Percentiles rank a stretch among this genome's conserved stretches.
Conservation (phyloP, 1,140 invertebrate species). For the Procambarus clarkii region DNA sequence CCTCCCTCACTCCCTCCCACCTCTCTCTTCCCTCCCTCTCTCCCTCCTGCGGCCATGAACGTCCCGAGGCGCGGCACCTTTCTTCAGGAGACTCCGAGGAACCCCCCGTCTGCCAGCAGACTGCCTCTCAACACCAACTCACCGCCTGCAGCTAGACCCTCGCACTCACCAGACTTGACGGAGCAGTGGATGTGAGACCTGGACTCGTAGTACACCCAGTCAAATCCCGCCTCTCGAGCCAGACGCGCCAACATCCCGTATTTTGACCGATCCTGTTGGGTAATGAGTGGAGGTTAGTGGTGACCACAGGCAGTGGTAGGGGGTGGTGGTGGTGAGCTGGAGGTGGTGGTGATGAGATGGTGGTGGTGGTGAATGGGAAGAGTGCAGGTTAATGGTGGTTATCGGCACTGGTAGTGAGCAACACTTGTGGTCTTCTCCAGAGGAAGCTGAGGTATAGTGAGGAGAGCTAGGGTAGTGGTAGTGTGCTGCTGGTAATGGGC, state of each 20-base stretch:
- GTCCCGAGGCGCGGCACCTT: neutral
- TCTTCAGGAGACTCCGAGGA: neutral
- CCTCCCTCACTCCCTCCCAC: neutral
- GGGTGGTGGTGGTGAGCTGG: neutral
- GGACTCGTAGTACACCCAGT: constrained; percentile 98
- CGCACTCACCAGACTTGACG: constrained; percentile 93
- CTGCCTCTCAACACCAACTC: no score
- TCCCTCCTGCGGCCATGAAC: neutral
- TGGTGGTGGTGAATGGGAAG: neutral
- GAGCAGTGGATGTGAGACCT: constrained; percentile 97
- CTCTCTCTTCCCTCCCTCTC: neutral
- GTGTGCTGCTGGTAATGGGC: no score
- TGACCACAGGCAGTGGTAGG: neutral
- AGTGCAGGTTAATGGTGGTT: neutral
- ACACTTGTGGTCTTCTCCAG: no score
- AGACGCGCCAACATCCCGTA: constrained; percentile 96
- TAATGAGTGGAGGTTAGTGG: neutral
- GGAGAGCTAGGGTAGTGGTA: no score
- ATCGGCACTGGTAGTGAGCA: neutral
- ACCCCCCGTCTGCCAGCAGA: neutral
- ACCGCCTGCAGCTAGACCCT: neutral
- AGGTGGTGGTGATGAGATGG: neutral
- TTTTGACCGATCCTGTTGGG: constrained; percentile 86
- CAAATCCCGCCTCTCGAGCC: constrained; percentile 97
- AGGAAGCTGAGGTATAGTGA: no score